Percentiles rank a stretch among this genome's conserved stretches.
Conservation (phyloP, 2,888 invertebrate genomes). For the Aleiodes alternator region DNA sequence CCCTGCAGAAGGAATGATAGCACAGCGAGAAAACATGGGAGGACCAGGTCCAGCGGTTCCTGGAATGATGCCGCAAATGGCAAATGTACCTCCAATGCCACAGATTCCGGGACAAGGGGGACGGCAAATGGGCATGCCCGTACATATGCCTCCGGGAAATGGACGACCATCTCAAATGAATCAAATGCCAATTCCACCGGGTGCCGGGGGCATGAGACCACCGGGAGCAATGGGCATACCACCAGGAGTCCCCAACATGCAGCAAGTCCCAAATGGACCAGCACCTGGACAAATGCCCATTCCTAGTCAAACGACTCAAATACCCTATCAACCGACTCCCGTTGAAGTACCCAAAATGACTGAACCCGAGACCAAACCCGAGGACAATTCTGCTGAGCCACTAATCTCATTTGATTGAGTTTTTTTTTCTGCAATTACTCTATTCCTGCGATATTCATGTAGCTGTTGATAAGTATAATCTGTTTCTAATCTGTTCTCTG, state of each 20-base stretch:
- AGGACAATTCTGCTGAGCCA: constrained; percentile 80
- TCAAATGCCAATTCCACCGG: constrained; percentile 31
- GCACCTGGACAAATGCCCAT: constrained; percentile 36
- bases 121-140: constrained; percentile 55
- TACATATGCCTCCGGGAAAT: constrained; percentile 61
- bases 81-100: constrained; percentile 50
- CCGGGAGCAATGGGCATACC: constrained; percentile 57
- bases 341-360: constrained; percentile 57
- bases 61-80: constrained; percentile 65
- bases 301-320: constrained; percentile 40
- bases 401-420: constrained; percentile 86
- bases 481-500: constrained; percentile 13
- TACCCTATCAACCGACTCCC: constrained; percentile 53
- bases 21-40: constrained; percentile 65
- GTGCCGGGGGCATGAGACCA: constrained; percentile 47
- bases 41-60: constrained; percentile 64
- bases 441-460: constrained; percentile 7
- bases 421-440: neutral
- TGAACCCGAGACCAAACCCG: constrained; percentile 75
- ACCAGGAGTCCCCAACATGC: constrained; percentile 53
- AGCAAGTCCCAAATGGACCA: constrained; percentile 55
- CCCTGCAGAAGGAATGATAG: constrained; percentile 60
- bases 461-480: constrained; percentile 22
- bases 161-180: constrained; percentile 66
- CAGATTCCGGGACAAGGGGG: constrained; percentile 57